Percentiles rank a stretch among this genome's conserved stretches.
phyloP scores from a whole-genome alignment of 2,888 invertebrate genomes.

The Hypena proboscidalis region DNA sequence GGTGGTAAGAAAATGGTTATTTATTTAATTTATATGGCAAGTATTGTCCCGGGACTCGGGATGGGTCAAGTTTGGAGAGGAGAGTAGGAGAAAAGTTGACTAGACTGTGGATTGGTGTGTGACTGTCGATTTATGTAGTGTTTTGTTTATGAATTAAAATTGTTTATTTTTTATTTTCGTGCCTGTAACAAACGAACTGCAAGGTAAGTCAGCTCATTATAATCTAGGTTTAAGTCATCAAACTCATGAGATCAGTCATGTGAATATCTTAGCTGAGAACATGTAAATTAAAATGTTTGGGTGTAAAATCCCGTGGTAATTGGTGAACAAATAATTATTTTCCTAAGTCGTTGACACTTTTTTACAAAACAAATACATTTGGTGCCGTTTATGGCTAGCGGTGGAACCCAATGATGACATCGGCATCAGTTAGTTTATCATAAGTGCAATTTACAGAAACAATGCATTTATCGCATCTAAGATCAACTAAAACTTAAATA shows the following conservation, averaged over 20 bases:
- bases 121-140: slow-evolving; percentile 49
- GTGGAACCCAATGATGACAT: too few species aligned
- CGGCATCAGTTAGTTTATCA: too few species aligned
- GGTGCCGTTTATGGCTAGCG: neutral
- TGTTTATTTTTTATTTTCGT: slow-evolving; percentile 39
- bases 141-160: slow-evolving; percentile 66
- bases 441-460: too few species aligned
- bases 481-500: too few species aligned
- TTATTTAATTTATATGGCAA: slow-evolving; percentile 29
- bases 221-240: slow-evolving; percentile 18
- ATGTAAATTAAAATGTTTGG: slow-evolving; percentile 20
- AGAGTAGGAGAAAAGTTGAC: slow-evolving; percentile 24
- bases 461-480: too few species aligned
- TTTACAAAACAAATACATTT: neutral
- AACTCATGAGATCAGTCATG: slow-evolving; percentile 10
- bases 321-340: neutral
- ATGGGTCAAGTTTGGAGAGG: slow-evolving; percentile 34
- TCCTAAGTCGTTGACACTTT: neutral
- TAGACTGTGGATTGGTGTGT: slow-evolving; percentile 53
- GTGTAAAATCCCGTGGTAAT: neutral
- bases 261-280: slow-evolving; percentile 8
- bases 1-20: slow-evolving; percentile 16
- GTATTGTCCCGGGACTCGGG: slow-evolving; percentile 28
- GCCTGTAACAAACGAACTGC: slow-evolving; percentile 44
- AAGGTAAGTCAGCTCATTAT: slow-evolving; percentile 51